Base-by-base conservation (phyloP, 2,888 invertebrate genomes). In the Gnatocerus cornutus region DNA sequence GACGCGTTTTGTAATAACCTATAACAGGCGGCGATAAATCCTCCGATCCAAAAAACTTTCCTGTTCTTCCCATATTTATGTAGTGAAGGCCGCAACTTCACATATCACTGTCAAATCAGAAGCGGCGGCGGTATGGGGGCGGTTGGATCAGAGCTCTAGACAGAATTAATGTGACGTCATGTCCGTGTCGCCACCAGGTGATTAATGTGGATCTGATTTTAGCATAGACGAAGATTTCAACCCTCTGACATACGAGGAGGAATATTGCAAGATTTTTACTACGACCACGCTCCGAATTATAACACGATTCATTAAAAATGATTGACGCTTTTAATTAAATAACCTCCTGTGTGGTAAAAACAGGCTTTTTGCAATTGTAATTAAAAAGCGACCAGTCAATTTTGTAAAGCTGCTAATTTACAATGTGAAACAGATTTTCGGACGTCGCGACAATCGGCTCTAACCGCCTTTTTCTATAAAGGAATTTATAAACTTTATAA, bases 131-230 rank as follows among this genome's bases (percentile, higher is more conserved):
- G 21, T 37, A 14, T 33, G 37, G 59, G 45, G 61, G 53, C 1
- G 46, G 48, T 53, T 21, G 21, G 48, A 75, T 75, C 67, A 71
- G 71, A 52, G 55, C 62, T 68, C 68, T 66, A 41, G 64, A 65
- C 62, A 33, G 66, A 70, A 70, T 70, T 70, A 70, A 82, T 82
- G 80, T 80, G 80, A 79, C 79, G 80, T 79, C 80, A 79, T 78
- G 80, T 79, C 74, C 75, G 77, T 77, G 81, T 81, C 82, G 76
- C 79, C 78, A 75, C 76, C 82, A 81, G 80, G 81, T 81, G 82
- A 82, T 82, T 81, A 80, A 82, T 82, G 80, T 72, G 73, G 73
- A 76, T 76, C 76, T 73, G 74, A 77, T 78, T 76, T 66, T 77
- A 70, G 72, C 71, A 71, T 68, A 67, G 68, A 43, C 53, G 41